phyloP scores from a whole-genome alignment of 1,140 invertebrate species.

The Venustaconcha ellipsiformis region DNA sequence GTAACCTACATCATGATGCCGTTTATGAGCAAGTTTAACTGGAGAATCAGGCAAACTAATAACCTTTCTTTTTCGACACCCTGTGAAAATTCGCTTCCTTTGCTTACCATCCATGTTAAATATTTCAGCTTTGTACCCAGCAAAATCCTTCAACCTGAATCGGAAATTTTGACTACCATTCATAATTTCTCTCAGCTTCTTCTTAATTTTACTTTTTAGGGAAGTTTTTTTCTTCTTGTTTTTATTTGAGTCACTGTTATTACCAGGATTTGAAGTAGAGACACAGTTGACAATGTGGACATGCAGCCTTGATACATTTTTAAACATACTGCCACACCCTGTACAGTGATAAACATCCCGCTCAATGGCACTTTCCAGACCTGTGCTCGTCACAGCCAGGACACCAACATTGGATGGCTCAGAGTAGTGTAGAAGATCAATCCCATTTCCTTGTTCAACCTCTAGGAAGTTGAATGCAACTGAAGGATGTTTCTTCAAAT shows the following conservation, averaged over 20 bases:
- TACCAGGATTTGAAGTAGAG: conserved; percentile 17
- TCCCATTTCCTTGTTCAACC: conserved; percentile 35
- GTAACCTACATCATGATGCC: conserved; percentile 37
- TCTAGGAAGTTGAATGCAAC: conserved; percentile 43
- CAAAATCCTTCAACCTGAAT: too few species aligned
- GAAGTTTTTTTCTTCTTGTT: too few species aligned
- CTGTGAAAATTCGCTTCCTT: conserved; percentile 25
- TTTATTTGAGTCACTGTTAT: too few species aligned
- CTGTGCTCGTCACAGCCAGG: conserved; percentile 37
- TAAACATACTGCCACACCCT: conserved; percentile 40
- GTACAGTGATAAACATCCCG: conserved; percentile 47
- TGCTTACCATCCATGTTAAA: not conserved
- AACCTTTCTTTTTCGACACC: conserved; percentile 24
- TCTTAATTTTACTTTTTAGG: too few species aligned
- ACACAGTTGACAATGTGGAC: conserved; percentile 48
- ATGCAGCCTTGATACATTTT: conserved; percentile 44
- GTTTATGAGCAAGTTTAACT: conserved; percentile 26
- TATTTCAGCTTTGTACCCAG: too few species aligned
- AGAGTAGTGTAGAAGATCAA: conserved; percentile 40
- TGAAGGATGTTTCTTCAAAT: conserved; percentile 50
- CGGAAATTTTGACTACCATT: too few species aligned
- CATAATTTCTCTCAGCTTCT: too few species aligned
- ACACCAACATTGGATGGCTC: conserved; percentile 37
- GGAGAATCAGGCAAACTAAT: conserved; percentile 29
- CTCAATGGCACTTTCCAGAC: conserved; percentile 26